These are phyloP conservation scores for Euplagia quadripunctaria DNA, from an alignment of 2,888 invertebrate species.

Conservation along the genomic window DNA sequence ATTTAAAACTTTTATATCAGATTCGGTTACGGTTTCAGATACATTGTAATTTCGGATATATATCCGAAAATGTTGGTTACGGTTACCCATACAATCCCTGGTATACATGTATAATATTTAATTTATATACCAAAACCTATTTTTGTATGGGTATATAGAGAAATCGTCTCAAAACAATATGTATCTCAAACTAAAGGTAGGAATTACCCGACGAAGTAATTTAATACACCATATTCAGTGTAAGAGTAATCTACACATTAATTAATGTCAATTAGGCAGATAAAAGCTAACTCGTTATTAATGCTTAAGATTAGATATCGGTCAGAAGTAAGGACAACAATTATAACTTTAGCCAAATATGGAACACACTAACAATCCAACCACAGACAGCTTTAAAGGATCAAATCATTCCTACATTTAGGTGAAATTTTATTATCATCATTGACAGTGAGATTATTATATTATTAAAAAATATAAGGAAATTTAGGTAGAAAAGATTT, in stretches of 20 bases:
- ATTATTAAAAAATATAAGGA: too few species aligned
- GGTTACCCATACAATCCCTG: background rate
- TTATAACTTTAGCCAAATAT: constrained; percentile 4
- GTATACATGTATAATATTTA: background rate
- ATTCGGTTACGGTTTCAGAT: too few species aligned
- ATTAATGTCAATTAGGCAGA: constrained; percentile 21
- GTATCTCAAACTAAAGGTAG: background rate
- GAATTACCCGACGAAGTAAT: constrained; percentile 1
- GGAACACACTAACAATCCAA: background rate
- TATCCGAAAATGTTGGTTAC: too few species aligned
- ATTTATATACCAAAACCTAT: background rate
- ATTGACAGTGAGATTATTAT: too few species aligned
- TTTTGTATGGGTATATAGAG: background rate
- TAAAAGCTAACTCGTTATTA: constrained; percentile 14
- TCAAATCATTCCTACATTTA: too few species aligned
- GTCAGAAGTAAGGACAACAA: background rate
- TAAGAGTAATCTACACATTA: constrained; percentile 16
- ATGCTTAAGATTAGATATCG: constrained; percentile 24
- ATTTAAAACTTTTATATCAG: too few species aligned
- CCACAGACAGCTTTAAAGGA: background rate
- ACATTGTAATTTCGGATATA: too few species aligned
- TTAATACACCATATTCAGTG: background rate
- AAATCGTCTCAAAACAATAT: background rate
- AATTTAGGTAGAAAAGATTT: too few species aligned
- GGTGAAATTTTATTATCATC: too few species aligned